Base-by-base conservation (phyloP, 2,888 invertebrate species). In the Alentia gelatinosa region DNA sequence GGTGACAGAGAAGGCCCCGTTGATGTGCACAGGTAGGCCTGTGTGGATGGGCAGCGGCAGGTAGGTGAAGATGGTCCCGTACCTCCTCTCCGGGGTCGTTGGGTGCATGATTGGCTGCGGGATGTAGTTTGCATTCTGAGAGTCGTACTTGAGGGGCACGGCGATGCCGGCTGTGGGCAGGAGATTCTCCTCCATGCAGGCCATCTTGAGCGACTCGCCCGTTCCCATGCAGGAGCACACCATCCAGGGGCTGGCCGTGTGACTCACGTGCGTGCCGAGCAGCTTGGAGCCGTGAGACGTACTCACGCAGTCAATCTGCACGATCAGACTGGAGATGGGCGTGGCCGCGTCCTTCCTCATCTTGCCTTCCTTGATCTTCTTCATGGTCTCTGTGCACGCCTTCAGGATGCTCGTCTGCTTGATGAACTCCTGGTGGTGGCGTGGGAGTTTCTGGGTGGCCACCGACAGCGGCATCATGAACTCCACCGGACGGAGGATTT, bases 1-100 rank as follows among this genome's bases (percentile, higher is more conserved):
- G 7, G 94, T 93, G 4, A 95, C 93, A 7, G 94, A 93, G 92
- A 96, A 96, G 12, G 94, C 93, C 0, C 94, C 95, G 90, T 95
- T 95, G 9, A 95, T 91, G 91, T 95, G 95, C 37, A 95, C 93
- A 1, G 94, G 94, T 40, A 95, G 93, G 0, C 92, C 91, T 40
- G 93, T 93, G 35, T 91, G 90, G 15, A 94, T 92, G 35, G 95
- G 95, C 15, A 95, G 92, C 0, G 95, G 95, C 30, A 95, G 91
- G 91, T 93, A 95, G 91, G 95, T 95, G 92, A 95, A 96, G 0
- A 95, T 42, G 15, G 91, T 68, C 23, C 93, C 93, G 40, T 56
- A 63, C 35, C 88, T 89, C 9, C 68, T 56, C 30, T 56, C 50
- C 23, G 75, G 56, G 35, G 89, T 79, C 12, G 42, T n/a, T 0